phyloP scores from a whole-genome alignment of 2,797 vertebrate species.

The Myripristis murdjan region DNA sequence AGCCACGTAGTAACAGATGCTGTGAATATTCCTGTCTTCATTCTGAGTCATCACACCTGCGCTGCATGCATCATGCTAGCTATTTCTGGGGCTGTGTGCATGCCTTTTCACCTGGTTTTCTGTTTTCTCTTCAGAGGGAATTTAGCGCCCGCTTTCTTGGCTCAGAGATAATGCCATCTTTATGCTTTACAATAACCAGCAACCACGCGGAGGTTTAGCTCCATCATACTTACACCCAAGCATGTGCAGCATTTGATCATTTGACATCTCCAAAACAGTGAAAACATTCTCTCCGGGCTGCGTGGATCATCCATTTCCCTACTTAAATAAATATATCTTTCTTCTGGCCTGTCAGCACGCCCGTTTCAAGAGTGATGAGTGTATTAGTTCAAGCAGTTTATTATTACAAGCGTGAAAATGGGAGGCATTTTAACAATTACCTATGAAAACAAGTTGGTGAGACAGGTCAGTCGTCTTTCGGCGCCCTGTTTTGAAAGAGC shows the following conservation, averaged over 20 bases:
- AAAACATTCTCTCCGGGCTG: constrained; percentile 62
- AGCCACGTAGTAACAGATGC: constrained; percentile 50
- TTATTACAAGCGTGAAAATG: constrained; percentile 84
- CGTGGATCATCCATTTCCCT: constrained; percentile 25
- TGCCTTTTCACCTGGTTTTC: constrained; percentile 61
- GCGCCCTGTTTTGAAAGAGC: constrained; percentile 88
- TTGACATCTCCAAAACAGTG: constrained; percentile 55
- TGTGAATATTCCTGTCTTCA: constrained; percentile 57
- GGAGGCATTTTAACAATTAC: constrained; percentile 84
- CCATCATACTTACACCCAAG: constrained; percentile 21
- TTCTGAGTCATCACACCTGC: constrained; percentile 77
- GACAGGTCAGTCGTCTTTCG: constrained; percentile 81
- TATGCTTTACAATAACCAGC: constrained; percentile 16
- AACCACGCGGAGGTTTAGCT: constrained; percentile 8
- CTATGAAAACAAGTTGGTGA: constrained; percentile 80
- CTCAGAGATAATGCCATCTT: constrained; percentile 48
- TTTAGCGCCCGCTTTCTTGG: constrained; percentile 45
- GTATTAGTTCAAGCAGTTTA: constrained; percentile 83
- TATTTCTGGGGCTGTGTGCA: constrained; percentile 70
- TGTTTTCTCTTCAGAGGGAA: constrained; percentile 47
- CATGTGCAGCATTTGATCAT: constrained; percentile 58
- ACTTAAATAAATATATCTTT: constrained; percentile 78
- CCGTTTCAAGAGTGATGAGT: constrained; percentile 77
- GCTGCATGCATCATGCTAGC: constrained; percentile 65
- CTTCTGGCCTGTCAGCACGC: constrained; percentile 71